A percentile compares a stretch with the other conserved stretches of the same genome.
These are phyloP conservation scores for Orgyia antiqua DNA, from an alignment of 2,888 invertebrate genomes.

Conservation along the genomic window DNA sequence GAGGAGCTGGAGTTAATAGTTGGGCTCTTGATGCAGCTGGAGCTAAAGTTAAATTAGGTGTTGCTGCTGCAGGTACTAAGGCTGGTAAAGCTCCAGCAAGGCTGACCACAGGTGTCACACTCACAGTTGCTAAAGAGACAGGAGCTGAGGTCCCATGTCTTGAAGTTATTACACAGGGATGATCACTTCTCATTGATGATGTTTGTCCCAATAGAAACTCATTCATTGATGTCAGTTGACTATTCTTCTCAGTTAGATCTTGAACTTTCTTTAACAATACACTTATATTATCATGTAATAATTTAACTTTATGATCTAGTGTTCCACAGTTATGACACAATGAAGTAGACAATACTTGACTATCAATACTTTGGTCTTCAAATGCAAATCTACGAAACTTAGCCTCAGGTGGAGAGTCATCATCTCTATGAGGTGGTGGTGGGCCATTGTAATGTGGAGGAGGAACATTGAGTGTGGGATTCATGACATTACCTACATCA, in stretches of 20 bases:
- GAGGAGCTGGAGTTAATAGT: conserved; percentile 65
- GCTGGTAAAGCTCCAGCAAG: conserved; percentile 62
- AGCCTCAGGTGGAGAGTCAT: conserved; percentile 64
- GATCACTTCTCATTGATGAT: conserved; percentile 57
- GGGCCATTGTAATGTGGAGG: conserved; percentile 43
- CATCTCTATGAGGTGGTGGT: conserved; percentile 47
- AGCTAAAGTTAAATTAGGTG: conserved; percentile 58
- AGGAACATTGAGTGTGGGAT: conserved; percentile 30
- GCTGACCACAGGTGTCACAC: conserved; percentile 70
- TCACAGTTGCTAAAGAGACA: conserved; percentile 68
- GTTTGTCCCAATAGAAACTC: conserved; percentile 68
- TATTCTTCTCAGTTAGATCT: conserved; percentile 67
- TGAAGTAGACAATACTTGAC: conserved; percentile 44
- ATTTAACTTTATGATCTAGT: conserved; percentile 61
- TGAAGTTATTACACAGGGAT: conserved; percentile 69
- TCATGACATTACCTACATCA: conserved; percentile 33
- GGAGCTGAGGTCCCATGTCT: conserved; percentile 68
- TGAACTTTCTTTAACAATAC: conserved; percentile 65
- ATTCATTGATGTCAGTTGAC: conserved; percentile 69
- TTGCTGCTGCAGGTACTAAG: conserved; percentile 59
- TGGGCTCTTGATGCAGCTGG: conserved; percentile 68
- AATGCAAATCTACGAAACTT: conserved; percentile 57
- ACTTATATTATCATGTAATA: conserved; percentile 69
- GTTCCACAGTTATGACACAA: conserved; percentile 58
- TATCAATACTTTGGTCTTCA: conserved; percentile 52